Conservation (phyloP, 1,140 invertebrate species). For the Eurosta solidaginis region DNA sequence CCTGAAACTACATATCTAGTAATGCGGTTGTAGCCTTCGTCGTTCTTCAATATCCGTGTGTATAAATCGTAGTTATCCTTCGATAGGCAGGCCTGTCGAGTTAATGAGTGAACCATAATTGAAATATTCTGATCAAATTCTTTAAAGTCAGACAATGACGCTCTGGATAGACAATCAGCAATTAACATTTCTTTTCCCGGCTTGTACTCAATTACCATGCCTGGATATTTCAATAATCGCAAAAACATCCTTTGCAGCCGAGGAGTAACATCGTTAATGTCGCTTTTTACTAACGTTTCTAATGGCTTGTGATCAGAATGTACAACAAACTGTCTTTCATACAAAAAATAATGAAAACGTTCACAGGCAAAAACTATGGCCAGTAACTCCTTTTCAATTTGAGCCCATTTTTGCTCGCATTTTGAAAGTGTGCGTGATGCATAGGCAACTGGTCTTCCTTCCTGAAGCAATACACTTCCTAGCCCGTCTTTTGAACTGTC, state of each 20-base stretch:
- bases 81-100: neutral
- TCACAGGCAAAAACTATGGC: constrained; percentile 46
- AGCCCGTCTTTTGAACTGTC: constrained; percentile 40
- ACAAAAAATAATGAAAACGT: constrained; percentile 47
- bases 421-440: constrained; percentile 46
- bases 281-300: constrained; percentile 52
- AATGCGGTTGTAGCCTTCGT: constrained; percentile 23
- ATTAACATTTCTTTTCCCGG: constrained; percentile 39
- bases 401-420: constrained; percentile 46
- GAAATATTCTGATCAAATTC: constrained; percentile 31
- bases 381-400: constrained; percentile 58
- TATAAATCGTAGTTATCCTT: constrained; percentile 11
- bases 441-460: constrained; percentile 41
- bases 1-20: constrained; percentile 3
- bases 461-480: constrained; percentile 42
- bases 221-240: constrained; percentile 24
- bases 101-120: constrained; percentile 33
- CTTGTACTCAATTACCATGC: constrained; percentile 49
- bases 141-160: constrained; percentile 19
- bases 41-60: neutral
- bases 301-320: constrained; percentile 61
- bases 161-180: constrained; percentile 42
- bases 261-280: constrained; percentile 44
- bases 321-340: constrained; percentile 31
- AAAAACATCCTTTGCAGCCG: constrained; percentile 42